A percentile compares a stretch with the other conserved stretches of the same genome.
phyloP scores from a whole-genome alignment of 1,140 invertebrate species.

The Drosophila sechellia region DNA sequence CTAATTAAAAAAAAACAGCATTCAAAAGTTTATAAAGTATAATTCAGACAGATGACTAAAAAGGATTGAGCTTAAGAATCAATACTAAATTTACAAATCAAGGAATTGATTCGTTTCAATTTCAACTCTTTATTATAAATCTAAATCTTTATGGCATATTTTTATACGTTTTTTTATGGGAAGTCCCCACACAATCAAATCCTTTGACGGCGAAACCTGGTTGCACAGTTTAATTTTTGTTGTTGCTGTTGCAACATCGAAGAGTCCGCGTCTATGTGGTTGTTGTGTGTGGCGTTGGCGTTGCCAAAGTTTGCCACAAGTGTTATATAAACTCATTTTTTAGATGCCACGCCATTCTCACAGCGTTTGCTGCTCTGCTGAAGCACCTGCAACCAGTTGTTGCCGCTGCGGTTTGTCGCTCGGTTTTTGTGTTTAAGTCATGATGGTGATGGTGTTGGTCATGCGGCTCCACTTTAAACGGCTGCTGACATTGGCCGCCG shows the following conservation, averaged over 20 bases:
- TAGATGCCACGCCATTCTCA: conserved; percentile 80
- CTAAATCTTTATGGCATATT: not conserved
- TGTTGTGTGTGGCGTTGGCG: conserved; percentile 39
- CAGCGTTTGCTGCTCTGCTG: conserved; percentile 41
- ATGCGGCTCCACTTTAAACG: conserved; percentile 48
- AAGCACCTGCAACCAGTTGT: conserved; percentile 42
- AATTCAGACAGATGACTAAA: too few species aligned
- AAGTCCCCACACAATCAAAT: conserved; percentile 1
- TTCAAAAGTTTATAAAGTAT: too few species aligned
- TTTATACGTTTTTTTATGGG: too few species aligned
- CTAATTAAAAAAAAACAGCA: not conserved
- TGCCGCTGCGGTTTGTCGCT: conserved; percentile 14
- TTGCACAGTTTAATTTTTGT: conserved; percentile 48
- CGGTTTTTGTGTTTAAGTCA: conserved; percentile 3
- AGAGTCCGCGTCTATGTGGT: conserved; percentile 38
- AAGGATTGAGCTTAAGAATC: too few species aligned
- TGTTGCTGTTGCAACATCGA: conserved; percentile 57
- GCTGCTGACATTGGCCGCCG: conserved; percentile 53
- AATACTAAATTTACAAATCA: too few species aligned
- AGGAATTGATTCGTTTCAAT: too few species aligned
- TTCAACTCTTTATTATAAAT: too few species aligned
- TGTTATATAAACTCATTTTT: conserved; percentile 78
- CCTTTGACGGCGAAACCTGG: conserved; percentile 17
- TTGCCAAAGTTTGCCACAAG: conserved; percentile 58
- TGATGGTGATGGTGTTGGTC: conserved; percentile 14